Conservation (phyloP, 2,797 vertebrate genomes). For the Alectoris magna region DNA sequence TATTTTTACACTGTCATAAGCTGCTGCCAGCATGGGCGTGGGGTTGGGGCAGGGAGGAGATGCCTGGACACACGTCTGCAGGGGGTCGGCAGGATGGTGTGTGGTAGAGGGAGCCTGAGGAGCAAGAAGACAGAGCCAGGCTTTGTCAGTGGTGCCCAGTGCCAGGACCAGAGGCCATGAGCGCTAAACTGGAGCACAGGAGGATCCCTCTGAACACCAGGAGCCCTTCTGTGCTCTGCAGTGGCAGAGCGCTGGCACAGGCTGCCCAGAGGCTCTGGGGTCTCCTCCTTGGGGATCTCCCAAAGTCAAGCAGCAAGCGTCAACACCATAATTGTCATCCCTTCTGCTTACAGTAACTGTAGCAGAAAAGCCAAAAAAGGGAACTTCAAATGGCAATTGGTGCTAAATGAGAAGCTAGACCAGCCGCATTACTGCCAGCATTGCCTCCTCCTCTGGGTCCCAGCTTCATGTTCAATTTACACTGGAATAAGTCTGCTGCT, state of each 20-base stretch:
- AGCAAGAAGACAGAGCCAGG: background rate
- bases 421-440: background rate
- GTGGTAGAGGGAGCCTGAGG: background rate
- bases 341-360: accelerated
- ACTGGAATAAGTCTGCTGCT: background rate
- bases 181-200: background rate
- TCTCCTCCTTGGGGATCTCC: background rate
- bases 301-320: background rate
- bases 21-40: background rate
- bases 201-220: background rate
- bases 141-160: background rate
- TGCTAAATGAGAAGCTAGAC: background rate
- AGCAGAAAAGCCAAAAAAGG: background rate
- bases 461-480: background rate
- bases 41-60: constrained; percentile 12
- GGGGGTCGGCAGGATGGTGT: accelerated
- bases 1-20: constrained; percentile 63
- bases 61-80: background rate
- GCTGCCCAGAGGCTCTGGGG: background rate
- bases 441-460: background rate
- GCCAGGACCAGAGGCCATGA: background rate
- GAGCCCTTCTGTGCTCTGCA: background rate
- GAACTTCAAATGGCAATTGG: background rate
- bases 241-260: background rate
- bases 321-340: background rate